These are phyloP conservation scores for Scaptomyza parva DNA, from an alignment of 2,888 invertebrate species.

Conservation along the genomic window DNA sequence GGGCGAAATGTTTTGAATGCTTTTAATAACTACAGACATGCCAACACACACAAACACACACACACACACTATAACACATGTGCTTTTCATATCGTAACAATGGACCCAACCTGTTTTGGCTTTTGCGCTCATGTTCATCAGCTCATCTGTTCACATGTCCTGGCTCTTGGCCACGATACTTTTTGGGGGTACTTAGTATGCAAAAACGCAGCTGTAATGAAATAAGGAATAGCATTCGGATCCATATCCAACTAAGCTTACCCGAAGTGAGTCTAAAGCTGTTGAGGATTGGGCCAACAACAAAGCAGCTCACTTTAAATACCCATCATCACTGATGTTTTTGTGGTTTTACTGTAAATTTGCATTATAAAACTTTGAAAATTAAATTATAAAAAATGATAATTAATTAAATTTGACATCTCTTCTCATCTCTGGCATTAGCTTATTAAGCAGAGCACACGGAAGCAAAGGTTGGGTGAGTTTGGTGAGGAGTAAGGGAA, in stretches of 20 bases:
- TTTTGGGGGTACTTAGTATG: constrained; percentile 32
- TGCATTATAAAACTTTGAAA: too few relatives aligned
- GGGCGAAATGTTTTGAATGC: constrained; percentile 69
- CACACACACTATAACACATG: constrained; percentile 30
- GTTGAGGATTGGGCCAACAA: constrained; percentile 42
- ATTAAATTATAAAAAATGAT: constrained; percentile 52
- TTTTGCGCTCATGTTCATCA: constrained; percentile 11
- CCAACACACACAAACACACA: constrained; percentile 32
- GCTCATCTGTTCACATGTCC: constrained; percentile 22
- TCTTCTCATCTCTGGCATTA: constrained; percentile 3
- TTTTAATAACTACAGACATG: constrained; percentile 73
- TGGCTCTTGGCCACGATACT: constrained; percentile 10
- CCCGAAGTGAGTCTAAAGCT: constrained; percentile 35
- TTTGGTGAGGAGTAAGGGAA: not conserved
- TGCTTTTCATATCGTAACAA: constrained; percentile 9
- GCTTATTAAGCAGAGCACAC: not conserved
- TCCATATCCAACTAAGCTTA: constrained; percentile 10
- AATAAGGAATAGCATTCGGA: constrained; percentile 7
- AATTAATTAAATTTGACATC: constrained; percentile 56
- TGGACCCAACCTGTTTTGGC: constrained; percentile 16
- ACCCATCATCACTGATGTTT: too few relatives aligned
- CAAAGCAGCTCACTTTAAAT: too few relatives aligned
- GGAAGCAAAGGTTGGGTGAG: too few relatives aligned
- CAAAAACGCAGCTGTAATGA: constrained; percentile 44
- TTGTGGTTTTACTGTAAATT: too few relatives aligned